phyloP scores from a whole-genome alignment of 1,140 invertebrate genomes.

The Ips nitidus region DNA sequence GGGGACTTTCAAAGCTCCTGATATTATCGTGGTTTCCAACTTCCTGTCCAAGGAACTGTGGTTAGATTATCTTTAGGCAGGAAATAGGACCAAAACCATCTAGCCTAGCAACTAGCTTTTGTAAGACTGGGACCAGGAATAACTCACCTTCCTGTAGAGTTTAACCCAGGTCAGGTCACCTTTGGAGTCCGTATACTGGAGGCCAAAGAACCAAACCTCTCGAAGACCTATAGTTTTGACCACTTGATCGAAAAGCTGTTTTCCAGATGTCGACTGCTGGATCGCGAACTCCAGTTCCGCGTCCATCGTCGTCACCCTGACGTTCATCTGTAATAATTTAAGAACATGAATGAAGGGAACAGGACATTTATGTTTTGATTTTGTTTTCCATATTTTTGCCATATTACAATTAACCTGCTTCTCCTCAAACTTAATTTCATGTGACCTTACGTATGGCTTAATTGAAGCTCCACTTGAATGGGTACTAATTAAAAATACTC shows the following conservation, averaged over 20 bases:
- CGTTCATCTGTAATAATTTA: constrained; percentile 80
- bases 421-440: neutral
- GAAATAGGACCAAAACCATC: too few species aligned
- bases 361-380: neutral
- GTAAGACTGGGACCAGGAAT: neutral
- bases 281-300: constrained; percentile 99
- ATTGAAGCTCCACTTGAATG: neutral
- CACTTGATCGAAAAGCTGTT: constrained; percentile 99
- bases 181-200: constrained; percentile 98
- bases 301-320: constrained; percentile 99
- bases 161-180: constrained; percentile 98
- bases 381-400: neutral
- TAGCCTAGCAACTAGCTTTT: too few species aligned
- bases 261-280: constrained; percentile 98
- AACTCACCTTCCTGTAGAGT: constrained; percentile 96
- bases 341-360: neutral
- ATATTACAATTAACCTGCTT: neutral
- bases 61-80: too few species aligned
- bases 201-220: constrained; percentile 99
- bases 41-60: too few species aligned
- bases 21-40: too few species aligned
- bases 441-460: neutral
- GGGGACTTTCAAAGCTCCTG: too few species aligned
- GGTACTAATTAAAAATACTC: neutral
- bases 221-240: constrained; percentile 98